These are phyloP conservation scores for Panthera tigris DNA, from an alignment of 2,113 vertebrate species.

Conservation along the genomic window DNA sequence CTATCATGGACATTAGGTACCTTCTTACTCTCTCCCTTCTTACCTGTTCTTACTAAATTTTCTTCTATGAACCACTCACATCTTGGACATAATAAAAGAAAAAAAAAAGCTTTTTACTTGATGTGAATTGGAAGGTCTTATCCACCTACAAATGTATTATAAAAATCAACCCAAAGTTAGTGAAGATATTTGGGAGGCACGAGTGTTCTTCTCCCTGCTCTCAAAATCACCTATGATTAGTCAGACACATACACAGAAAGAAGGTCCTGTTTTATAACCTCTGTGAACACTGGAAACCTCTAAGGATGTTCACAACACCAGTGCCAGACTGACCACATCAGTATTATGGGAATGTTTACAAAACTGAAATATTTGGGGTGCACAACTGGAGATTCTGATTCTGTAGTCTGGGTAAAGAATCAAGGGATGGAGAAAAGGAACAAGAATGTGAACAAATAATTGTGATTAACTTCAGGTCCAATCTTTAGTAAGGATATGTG, in stretches of 20 bases:
- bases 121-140: conserved; percentile 39
- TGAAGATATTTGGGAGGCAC: background rate
- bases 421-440: background rate
- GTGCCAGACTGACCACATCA: background rate
- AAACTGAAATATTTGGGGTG: conserved; percentile 20
- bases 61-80: background rate
- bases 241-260: background rate
- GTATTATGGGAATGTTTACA: background rate
- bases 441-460: conserved; percentile 33
- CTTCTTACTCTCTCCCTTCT: background rate
- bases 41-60: background rate
- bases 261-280: background rate
- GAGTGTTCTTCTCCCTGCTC: background rate
- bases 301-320: background rate
- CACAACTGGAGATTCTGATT: background rate
- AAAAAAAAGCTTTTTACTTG: background rate
- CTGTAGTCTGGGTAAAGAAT: background rate
- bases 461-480: background rate
- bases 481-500: conserved; percentile 8
- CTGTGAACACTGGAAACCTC: background rate
- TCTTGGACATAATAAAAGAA: background rate
- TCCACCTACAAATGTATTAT: background rate
- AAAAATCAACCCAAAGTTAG: conserved; percentile 2
- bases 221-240: conserved; percentile 6
- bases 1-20: background rate